Base-by-base conservation (phyloP, 2,113 vertebrate species). In the Peromyscus leucopus region DNA sequence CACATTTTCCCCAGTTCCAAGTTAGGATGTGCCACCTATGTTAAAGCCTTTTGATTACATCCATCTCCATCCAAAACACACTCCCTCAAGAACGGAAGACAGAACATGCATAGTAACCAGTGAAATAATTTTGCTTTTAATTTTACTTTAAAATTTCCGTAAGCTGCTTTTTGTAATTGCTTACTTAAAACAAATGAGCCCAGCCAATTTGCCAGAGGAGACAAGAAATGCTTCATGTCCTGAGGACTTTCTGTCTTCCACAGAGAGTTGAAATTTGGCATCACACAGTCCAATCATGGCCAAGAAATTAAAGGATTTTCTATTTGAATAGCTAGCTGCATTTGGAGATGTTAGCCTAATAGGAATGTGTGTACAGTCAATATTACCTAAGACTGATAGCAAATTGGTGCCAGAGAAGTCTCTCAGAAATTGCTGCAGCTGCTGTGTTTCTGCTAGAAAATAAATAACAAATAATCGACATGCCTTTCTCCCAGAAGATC, bases 261-360 rank as follows among this genome's bases (percentile, higher is more conserved):
- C 0, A 65, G 95, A 88, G 95, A 97, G 78, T 87, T 97, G 89
- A 94, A 97, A 97, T 94, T 97, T 97, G 98, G 96, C 94, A 88
- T 59, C 84, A 48, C 28, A n/a, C 39, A 94, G 83, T 36, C 28
- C 57, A 12, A 1, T 87, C 83, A 42, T 71, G 28, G 96, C 97
- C 96, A 97, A 97, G 94, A 96, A 97, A 98, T 95, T 91, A 94
- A 97, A 97, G 93, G 96, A 94, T 97, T 97, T 97, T 98, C 97
- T 95, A 88, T 96, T 93, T 87, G 94, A 96, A 87, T 95, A 96
- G 91, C 91, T 93, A 84, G 94, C 96, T 96, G 75, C 92, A 76
- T 92, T 93, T 75, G 51, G 89, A 93, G 89, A 90, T 80, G 89
- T 86, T 89, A 84, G 84, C 87, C 93, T 98, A 96, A 85, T 93